Conservation (phyloP, 2,888 invertebrate genomes). For the Limnephilus lunatus region DNA sequence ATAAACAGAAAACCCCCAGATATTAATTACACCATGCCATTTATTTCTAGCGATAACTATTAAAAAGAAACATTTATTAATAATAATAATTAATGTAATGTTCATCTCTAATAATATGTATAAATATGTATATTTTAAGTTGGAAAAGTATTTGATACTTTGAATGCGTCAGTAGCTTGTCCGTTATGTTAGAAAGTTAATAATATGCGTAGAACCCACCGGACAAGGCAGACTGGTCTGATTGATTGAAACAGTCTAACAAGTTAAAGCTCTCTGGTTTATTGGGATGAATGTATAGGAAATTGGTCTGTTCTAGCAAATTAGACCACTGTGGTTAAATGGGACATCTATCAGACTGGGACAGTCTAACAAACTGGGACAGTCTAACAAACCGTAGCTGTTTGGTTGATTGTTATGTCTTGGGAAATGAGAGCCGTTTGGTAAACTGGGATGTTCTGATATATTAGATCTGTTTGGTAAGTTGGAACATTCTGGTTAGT, state of each 20-base stretch:
- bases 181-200: conserved; percentile 13
- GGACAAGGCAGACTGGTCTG: background rate
- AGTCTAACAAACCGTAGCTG: no score
- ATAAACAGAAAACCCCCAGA: conserved; percentile 40
- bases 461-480: no score
- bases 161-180: conserved; percentile 58
- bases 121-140: conserved; percentile 53
- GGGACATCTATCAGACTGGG: no score
- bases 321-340: no score
- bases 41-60: conserved; percentile 61
- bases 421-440: no score
- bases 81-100: conserved; percentile 37
- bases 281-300: background rate
- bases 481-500: no score
- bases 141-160: conserved; percentile 62
- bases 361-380: no score
- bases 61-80: conserved; percentile 54
- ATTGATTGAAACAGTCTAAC: background rate
- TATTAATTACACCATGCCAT: conserved; percentile 63
- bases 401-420: no score
- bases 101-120: conserved; percentile 54
- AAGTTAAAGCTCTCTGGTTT: background rate
- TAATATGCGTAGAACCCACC: background rate
- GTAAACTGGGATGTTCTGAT: no score
- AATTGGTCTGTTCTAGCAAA: no score